Evolutionary conservation across 2,888 invertebrate species (phyloP).

Genomic region (Cinara cedri): DNA sequence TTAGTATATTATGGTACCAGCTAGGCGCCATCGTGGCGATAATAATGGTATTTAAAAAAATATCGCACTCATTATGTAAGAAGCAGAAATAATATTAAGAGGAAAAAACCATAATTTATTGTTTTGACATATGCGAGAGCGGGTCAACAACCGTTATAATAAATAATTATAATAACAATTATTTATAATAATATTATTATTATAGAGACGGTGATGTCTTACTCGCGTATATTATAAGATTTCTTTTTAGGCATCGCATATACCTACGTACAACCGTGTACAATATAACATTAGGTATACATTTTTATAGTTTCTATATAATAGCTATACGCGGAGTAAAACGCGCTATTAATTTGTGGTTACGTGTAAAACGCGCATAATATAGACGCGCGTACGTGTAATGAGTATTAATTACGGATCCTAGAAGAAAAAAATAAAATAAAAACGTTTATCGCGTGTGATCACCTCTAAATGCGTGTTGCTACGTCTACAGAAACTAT

Average conservation of each 20-base stretch:
- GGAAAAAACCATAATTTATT: constrained; percentile 26
- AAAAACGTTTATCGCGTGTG: background rate
- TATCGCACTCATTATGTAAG: background rate
- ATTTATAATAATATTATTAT: constrained; percentile 17
- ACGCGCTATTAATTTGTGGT: constrained; percentile 46
- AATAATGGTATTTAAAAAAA: too few species aligned
- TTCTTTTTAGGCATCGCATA: constrained; percentile 8
- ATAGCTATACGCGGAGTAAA: constrained; percentile 10
- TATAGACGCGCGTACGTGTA: constrained; percentile 14
- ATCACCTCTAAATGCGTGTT: background rate
- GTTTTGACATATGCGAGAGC: constrained; percentile 22
- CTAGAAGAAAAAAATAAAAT: constrained; percentile 9
- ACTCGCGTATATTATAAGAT: constrained; percentile 18
- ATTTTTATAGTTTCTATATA: constrained; percentile 3
- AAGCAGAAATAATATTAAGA: background rate
- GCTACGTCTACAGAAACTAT: background rate
- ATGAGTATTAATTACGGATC: constrained; percentile 35
- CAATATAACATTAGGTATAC: too few species aligned
- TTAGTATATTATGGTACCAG: background rate
- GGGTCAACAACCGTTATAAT: constrained; percentile 36
- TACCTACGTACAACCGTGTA: too few species aligned
- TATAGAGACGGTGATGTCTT: constrained; percentile 15
- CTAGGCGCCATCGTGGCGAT: too few species aligned
- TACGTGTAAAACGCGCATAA: background rate
- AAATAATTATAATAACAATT: background rate